A percentile compares a stretch with the other conserved stretches of the same genome.
Evolutionary conservation across 2,113 vertebrate species (phyloP).

Genomic region (Girardinichthys multiradiatus): DNA sequence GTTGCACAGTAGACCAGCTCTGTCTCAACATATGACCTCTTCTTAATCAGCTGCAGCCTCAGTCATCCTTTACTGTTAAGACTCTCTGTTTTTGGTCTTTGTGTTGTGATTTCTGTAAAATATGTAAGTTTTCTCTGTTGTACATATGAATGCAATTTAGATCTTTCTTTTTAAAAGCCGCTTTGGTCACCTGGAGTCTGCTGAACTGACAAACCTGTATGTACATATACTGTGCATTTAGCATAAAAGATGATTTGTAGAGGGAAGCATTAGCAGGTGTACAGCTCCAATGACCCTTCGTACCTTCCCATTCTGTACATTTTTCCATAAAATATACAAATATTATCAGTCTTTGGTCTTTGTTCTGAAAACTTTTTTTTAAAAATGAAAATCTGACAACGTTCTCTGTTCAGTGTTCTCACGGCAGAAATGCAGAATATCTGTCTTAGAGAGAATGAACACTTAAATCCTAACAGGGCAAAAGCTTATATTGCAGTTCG

Average conservation of each 20-base stretch:
- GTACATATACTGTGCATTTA: slow-evolving; percentile 68
- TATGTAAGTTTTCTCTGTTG: slow-evolving; percentile 74
- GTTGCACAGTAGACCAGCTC: slow-evolving; percentile 64
- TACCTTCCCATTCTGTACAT: slow-evolving; percentile 55
- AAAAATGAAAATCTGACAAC: slow-evolving; percentile 54
- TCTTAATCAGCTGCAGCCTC: slow-evolving; percentile 50
- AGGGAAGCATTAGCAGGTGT: slow-evolving; percentile 61
- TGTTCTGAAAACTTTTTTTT: slow-evolving; percentile 33
- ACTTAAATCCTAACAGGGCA: slow-evolving; percentile 50
- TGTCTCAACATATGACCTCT: slow-evolving; percentile 38
- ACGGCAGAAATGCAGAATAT: slow-evolving; percentile 58
- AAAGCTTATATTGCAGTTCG: slow-evolving; percentile 58
- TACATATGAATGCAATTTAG: slow-evolving; percentile 72
- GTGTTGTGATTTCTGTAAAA: slow-evolving; percentile 78
- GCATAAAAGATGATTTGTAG: slow-evolving; percentile 52
- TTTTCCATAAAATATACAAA: slow-evolving; percentile 45
- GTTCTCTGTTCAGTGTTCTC: slow-evolving; percentile 57
- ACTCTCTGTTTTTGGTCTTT: slow-evolving; percentile 73
- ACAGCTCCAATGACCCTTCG: slow-evolving; percentile 60
- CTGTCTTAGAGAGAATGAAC: slow-evolving; percentile 68
- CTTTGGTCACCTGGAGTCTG: slow-evolving; percentile 59
- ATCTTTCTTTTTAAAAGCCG: slow-evolving; percentile 67
- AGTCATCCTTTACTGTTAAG: slow-evolving; percentile 44
- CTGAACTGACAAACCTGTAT: slow-evolving; percentile 44
- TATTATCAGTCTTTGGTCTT: slow-evolving; percentile 45